phyloP scores from a whole-genome alignment of 2,888 invertebrate genomes.

The Leptinotarsa haldemani region DNA sequence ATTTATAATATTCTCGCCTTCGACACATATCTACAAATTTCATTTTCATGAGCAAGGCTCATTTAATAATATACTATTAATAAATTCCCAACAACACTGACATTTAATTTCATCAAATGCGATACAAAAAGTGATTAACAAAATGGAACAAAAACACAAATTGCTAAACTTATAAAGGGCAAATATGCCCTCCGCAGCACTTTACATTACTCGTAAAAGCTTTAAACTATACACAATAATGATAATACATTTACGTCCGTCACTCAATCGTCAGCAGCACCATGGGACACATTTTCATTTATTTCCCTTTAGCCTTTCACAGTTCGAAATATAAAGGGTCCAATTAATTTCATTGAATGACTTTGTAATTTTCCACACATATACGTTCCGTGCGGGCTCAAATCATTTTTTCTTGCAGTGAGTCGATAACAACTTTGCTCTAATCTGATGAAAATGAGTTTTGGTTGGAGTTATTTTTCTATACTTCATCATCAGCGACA shows the following conservation, averaged over 20 bases:
- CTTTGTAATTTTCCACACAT: neutral
- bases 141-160: neutral
- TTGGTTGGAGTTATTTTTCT: neutral
- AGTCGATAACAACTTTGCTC: neutral
- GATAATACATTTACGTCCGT: neutral
- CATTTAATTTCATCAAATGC: no score
- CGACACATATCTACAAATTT: no score
- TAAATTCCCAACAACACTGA: no score
- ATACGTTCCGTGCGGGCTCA: neutral
- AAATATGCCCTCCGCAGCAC: neutral
- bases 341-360: constrained; percentile 28
- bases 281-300: constrained; percentile 21
- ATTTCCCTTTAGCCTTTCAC: constrained; percentile 13
- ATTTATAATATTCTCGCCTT: no score
- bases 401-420: neutral
- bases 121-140: no score
- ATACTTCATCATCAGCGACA: neutral
- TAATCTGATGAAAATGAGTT: constrained; percentile 17
- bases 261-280: neutral
- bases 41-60: no score
- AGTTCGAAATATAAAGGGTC: constrained; percentile 13
- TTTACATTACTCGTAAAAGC: neutral
- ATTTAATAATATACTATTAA: no score
- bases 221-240: neutral
- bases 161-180: neutral